Percentiles rank a stretch among this genome's conserved stretches.
Evolutionary conservation across 2,797 vertebrate species (phyloP).

Genomic region (Eptatretus atami): DNA sequence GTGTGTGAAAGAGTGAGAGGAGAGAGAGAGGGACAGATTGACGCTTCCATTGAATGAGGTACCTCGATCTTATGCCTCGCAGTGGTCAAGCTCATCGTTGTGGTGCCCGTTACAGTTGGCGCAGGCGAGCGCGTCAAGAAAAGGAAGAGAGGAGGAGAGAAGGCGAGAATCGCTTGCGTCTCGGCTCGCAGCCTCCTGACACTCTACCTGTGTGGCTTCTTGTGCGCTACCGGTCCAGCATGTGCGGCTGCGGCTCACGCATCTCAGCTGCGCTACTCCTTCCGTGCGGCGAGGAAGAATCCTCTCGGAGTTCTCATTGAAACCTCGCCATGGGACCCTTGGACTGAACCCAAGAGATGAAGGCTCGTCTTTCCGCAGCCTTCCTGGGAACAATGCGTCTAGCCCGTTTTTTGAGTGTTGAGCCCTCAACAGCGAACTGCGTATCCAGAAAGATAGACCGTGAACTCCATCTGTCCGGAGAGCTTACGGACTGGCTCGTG

Average conservation of each 20-base stretch:
- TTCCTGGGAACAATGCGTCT: constrained; percentile 24
- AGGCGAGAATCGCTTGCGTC: neutral
- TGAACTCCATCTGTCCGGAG: constrained; percentile 41
- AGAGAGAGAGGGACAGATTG: neutral
- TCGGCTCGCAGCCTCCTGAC: neutral
- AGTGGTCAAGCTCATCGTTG: too few species aligned
- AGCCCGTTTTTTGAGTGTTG: constrained; percentile 55
- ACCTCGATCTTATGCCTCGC: neutral
- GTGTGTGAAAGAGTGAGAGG: neutral
- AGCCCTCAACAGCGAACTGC: constrained; percentile 62
- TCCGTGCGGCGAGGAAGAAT: constrained; percentile 84
- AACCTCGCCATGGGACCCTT: constrained; percentile 92
- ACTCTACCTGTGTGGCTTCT: neutral
- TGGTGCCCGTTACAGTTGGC: too few species aligned
- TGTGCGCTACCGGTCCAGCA: neutral
- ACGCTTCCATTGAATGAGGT: neutral
- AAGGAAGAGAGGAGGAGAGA: too few species aligned
- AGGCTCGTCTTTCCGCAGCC: constrained; percentile 37
- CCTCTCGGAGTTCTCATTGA: constrained; percentile 65
- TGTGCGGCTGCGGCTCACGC: neutral
- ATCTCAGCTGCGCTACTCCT: constrained; percentile 35
- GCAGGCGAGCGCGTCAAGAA: too few species aligned
- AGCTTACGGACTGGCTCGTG: constrained; percentile 43
- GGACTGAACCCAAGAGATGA: constrained; percentile 22
- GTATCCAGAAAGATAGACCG: constrained; percentile 73